Conservation (phyloP, 2,888 invertebrate species). For the Didymodactylos carnosus region DNA sequence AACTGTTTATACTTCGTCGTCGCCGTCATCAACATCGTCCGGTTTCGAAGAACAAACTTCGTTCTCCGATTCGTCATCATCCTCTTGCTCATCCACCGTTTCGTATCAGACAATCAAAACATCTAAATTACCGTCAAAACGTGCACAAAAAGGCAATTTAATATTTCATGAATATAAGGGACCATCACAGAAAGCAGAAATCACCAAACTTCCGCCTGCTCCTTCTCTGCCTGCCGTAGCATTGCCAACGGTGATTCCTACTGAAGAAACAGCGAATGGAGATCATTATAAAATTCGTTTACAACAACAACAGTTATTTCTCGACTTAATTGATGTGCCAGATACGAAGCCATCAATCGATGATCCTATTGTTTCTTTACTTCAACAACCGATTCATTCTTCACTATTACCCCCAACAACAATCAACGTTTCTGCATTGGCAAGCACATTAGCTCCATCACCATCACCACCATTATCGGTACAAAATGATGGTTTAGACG, state of each 20-base stretch:
- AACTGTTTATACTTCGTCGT: not conserved
- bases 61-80: not conserved
- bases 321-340: not conserved
- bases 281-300: not conserved
- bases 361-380: no score
- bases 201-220: not conserved
- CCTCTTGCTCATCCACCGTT: not conserved
- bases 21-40: not conserved
- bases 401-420: no score
- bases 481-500: not conserved
- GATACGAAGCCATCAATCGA: not conserved
- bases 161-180: conserved; percentile 13
- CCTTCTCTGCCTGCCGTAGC: not conserved
- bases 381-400: no score
- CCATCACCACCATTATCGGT: not conserved
- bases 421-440: no score
- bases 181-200: conserved; percentile 9
- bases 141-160: not conserved
- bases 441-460: no score
- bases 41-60: no score
- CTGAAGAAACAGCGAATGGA: not conserved
- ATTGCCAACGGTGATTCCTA: not conserved
- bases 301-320: not conserved
- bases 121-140: not conserved
- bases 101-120: not conserved